phyloP scores from a whole-genome alignment of 92 coral and sea anemone genomes.

The Porites rus region DNA sequence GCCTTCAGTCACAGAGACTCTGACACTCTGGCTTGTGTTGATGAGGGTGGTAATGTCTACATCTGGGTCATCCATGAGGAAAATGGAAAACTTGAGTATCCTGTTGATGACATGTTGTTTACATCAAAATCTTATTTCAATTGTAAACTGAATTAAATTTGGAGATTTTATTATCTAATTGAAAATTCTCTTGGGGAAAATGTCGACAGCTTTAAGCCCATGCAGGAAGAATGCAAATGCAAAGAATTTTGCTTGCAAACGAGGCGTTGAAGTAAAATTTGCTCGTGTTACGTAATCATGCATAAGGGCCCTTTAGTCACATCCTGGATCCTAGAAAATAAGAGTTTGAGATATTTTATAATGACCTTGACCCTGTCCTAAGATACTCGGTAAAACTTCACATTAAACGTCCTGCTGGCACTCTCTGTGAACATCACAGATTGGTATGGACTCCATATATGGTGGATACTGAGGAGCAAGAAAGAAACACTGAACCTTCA shows the following conservation, averaged over 20 bases:
- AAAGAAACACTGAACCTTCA: slow-evolving; percentile 20
- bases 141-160: not conserved
- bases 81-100: slow-evolving; percentile 87
- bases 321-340: too few relatives aligned
- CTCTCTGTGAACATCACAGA: slow-evolving; percentile 76
- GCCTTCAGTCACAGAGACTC: slow-evolving; percentile 94
- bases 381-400: slow-evolving; percentile 86
- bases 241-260: too few relatives aligned
- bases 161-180: not conserved
- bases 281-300: too few relatives aligned
- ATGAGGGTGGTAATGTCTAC: slow-evolving; percentile 94
- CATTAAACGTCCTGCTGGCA: slow-evolving; percentile 70
- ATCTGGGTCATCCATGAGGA: slow-evolving; percentile 91
- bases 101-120: slow-evolving; percentile 24
- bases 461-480: slow-evolving; percentile 77
- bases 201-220: too few relatives aligned
- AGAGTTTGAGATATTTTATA: not conserved
- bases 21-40: slow-evolving; percentile 89
- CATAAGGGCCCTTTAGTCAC: too few relatives aligned
- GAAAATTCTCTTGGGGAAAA: too few relatives aligned
- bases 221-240: too few relatives aligned
- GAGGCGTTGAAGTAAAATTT: too few relatives aligned
- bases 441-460: slow-evolving; percentile 93
- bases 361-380: slow-evolving; percentile 1
- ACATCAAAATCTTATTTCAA: not conserved